Conservation (phyloP, 2,888 invertebrate species). For the Ctenicera cuprea region DNA sequence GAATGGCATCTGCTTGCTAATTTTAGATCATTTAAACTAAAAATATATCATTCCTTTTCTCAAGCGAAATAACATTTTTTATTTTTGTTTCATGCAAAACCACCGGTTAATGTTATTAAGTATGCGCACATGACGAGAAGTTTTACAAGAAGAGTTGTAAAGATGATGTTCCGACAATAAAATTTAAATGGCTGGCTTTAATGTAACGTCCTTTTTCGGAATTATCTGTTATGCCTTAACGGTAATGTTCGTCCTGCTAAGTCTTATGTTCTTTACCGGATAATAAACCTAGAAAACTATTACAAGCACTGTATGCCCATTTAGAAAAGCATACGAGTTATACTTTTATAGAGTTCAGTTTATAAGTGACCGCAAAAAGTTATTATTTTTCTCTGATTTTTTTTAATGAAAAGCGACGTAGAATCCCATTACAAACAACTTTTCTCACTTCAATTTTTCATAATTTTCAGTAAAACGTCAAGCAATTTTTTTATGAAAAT, state of each 20-base stretch:
- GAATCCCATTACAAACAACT: too few species aligned
- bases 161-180: neutral
- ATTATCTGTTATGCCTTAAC: neutral
- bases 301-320: neutral
- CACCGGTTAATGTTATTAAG: neutral
- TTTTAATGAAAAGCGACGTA: too few species aligned
- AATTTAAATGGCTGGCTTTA: neutral
- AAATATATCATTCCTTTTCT: neutral
- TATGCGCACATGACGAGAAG: neutral
- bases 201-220: neutral
- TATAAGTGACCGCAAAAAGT: too few species aligned
- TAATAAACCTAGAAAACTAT: neutral
- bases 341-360: neutral
- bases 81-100: constrained; percentile 2
- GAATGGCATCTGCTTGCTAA: neutral
- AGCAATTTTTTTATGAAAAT: too few species aligned
- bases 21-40: too few species aligned
- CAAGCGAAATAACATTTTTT: neutral
- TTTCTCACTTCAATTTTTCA: too few species aligned
- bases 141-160: neutral
- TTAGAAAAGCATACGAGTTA: neutral
- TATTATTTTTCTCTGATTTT: too few species aligned
- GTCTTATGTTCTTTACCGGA: neutral
- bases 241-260: neutral
- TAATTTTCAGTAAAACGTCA: too few species aligned